Base-by-base conservation (phyloP, 2,113 vertebrate genomes). In the Xyrauchen texanus region DNA sequence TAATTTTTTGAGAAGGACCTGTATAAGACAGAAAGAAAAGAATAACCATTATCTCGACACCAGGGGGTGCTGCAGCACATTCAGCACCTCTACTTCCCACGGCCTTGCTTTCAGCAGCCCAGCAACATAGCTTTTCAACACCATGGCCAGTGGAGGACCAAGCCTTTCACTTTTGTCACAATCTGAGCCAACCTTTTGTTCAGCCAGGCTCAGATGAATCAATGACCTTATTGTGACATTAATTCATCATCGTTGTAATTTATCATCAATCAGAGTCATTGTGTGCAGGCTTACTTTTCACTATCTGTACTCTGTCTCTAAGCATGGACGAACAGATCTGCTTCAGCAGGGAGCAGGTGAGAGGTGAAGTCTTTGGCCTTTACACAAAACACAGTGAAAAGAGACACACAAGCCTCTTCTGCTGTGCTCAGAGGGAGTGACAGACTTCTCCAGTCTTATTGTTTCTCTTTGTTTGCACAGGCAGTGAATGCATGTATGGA, bases 161-260 rank as follows among this genome's bases (percentile, higher is more conserved):
- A 21, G 15, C 47, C 16, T 55, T 66, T 80, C 53, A 65, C 75
- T n/a, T 34, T 61, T 80, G 71, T 75, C 68, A 65, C 62, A 46
- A 16, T 21, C 62, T 7, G 12, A 82, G 62, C 5, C 49, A 0
- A 5, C 44, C 61, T 69, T 77, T 81, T 77, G 63, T 82, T 79
- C 66, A 70, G 74, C 45, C 67, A 46, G 34, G 6, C 53, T 66
- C 34, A 1, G 44, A 49, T 70, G 75, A 83, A 81, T 71, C 75
- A 52, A 46, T 76, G 81, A 82, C 70, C 84, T 83, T 78, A 78
- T 74, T 66, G 66, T 85, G 81, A 64, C 79, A 78, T 78, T 58
- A 69, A 74, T 78, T 81, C 58, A 73, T 81, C 79, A 84, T 73
- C 21, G 53, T 63, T 52, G 53, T 67, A 68, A 85, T 83, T 85